phyloP scores from a whole-genome alignment of 2,888 invertebrate species.

The Lycocerus yunnanus region DNA sequence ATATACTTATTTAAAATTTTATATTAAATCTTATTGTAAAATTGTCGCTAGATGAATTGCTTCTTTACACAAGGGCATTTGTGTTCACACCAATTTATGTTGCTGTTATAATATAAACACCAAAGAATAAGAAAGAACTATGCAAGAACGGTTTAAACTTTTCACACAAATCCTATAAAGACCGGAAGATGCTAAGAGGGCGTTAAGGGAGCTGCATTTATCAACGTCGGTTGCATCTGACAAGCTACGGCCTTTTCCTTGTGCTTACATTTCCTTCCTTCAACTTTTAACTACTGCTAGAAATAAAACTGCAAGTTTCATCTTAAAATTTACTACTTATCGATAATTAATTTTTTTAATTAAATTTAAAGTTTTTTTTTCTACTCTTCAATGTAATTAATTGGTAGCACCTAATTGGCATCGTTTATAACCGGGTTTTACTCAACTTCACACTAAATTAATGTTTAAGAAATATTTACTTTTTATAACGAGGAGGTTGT shows the following conservation, averaged over 20 bases:
- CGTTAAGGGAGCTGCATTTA: slow-evolving; percentile 24
- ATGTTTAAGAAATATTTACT: background rate
- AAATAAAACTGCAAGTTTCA: background rate
- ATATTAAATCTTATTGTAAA: background rate
- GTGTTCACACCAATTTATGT: slow-evolving; percentile 2
- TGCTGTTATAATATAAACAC: slow-evolving; percentile 2
- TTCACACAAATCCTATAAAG: slow-evolving; percentile 12
- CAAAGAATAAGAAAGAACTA: slow-evolving; percentile 3
- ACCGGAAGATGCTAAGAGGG: slow-evolving; percentile 18
- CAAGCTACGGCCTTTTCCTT: slow-evolving; percentile 23
- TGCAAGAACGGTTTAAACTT: slow-evolving; percentile 3
- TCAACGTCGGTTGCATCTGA: slow-evolving; percentile 25
- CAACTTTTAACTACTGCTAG: background rate
- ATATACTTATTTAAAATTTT: background rate
- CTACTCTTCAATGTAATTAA: background rate
- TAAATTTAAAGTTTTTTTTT: background rate
- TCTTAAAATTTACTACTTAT: background rate
- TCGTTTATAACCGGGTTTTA: background rate
- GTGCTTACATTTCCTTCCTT: slow-evolving; percentile 15
- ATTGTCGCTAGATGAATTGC: background rate
- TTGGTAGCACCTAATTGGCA: background rate
- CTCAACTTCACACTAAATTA: background rate
- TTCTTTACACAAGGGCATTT: background rate
- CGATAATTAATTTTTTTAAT: background rate
- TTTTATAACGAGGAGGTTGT: background rate